A percentile compares a stretch with the other conserved stretches of the same genome.
These are phyloP conservation scores for Mionectes macconnelli DNA, from an alignment of 2,113 vertebrate genomes.

Conservation along the genomic window DNA sequence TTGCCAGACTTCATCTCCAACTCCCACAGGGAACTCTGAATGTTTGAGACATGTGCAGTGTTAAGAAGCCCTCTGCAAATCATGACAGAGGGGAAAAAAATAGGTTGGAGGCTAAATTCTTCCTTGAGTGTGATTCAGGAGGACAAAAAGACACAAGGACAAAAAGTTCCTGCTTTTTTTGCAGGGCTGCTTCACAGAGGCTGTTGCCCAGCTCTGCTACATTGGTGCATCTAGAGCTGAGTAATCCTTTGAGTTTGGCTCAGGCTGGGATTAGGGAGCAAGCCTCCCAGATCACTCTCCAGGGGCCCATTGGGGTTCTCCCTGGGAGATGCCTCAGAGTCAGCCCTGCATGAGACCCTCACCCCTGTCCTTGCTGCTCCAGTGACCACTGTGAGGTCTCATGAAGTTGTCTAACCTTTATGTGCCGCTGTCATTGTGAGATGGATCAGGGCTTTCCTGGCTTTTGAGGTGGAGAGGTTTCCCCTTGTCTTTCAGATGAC, in stretches of 20 bases:
- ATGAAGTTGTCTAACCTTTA: neutral
- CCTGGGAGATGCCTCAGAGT: neutral
- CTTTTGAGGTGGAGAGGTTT: neutral
- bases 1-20: neutral
- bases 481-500: neutral
- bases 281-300: neutral
- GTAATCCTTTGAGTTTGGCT: neutral
- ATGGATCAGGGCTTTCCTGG: neutral
- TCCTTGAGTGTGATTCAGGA: neutral
- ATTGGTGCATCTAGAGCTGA: neutral
- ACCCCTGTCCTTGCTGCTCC: neutral
- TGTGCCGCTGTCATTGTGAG: neutral
- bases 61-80: neutral
- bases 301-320: neutral
- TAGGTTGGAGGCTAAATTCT: neutral
- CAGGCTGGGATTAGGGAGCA: neutral
- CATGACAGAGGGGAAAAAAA: neutral
- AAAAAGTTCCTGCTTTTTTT: neutral
- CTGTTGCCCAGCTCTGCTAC: fast-evolving
- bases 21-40: neutral
- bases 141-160: neutral
- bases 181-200: neutral
- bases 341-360: neutral
- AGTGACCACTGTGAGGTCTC: neutral
- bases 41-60: neutral